A percentile compares a stretch with the other conserved stretches of the same genome.
Evolutionary conservation across 2,888 invertebrate species (phyloP).

Genomic region (Itoplectis maculator): DNA sequence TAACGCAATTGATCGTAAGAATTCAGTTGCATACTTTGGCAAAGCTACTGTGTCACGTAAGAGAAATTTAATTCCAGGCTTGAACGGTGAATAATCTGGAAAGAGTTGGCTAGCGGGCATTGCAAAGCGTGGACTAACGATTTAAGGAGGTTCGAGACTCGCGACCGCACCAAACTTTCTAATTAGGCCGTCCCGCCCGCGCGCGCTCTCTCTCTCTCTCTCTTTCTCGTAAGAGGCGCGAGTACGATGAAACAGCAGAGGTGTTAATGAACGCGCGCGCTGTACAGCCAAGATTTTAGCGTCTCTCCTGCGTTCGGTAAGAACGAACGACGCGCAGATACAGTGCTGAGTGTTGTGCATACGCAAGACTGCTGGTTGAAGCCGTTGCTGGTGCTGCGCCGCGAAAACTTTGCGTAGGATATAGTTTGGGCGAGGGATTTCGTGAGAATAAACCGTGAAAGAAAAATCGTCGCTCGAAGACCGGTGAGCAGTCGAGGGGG

Average conservation of each 20-base stretch:
- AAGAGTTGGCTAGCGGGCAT: no score
- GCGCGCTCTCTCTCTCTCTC: no score
- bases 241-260: constrained; percentile 25
- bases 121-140: no score
- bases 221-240: constrained; percentile 36
- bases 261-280: constrained; percentile 53
- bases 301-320: constrained; percentile 8
- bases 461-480: constrained; percentile 51
- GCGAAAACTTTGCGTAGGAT: constrained; percentile 46
- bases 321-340: background rate
- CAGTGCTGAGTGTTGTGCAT: background rate
- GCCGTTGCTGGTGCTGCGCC: background rate
- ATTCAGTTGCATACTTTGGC: no score
- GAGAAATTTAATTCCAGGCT: no score
- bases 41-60: no score
- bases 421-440: constrained; percentile 53
- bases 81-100: no score
- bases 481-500: background rate
- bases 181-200: constrained; percentile 39
- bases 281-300: constrained; percentile 42
- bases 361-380: background rate
- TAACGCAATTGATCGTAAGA: no score
- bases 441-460: constrained; percentile 53
- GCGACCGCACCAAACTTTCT: constrained; percentile 56
- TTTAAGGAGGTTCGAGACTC: no score